Base-by-base conservation (phyloP, 2,888 invertebrate genomes). In the Cataglyphis altisquamis region DNA sequence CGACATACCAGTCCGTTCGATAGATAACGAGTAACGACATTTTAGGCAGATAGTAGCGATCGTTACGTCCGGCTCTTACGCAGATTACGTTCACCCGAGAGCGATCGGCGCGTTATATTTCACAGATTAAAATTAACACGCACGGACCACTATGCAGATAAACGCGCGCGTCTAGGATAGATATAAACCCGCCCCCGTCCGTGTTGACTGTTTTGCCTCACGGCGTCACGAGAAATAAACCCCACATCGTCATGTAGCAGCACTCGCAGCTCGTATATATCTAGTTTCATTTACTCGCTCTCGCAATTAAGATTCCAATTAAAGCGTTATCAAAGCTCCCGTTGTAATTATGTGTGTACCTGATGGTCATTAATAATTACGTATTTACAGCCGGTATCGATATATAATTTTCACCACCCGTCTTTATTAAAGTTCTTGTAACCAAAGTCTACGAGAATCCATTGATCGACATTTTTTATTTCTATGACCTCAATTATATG, bases 271-370 rank as follows among this genome's bases (percentile, higher is more conserved):
- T 64, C 85, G 70, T 77, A 77, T 81, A 63, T 86, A 84, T 77
- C 80, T 77, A 63, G 70, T 82, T 86, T 85, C 88, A 85, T 90
- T 90, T 87, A 72, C 84, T 64, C 84, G 82, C 74, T 82, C 67
- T 66, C 85, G 88, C 90, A 90, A 90, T 90, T 87, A 90, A 82
- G 48, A 82, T 82, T 88, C 89, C 88, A 89, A 90, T 90, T 89
- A 89, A 88, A 87, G 82, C 86, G 84, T 86, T 90, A 88, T 89
- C 88, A 87, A 84, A 84, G 86, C 86, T 87, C 83, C 84, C 87
- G 63, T 86, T 70, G 83, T 85, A 86, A 86, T 85, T 83, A 86
- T 77, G 73, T 82, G 68, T 67, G 52, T 55, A 32, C 74, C 66
- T 74, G 84, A 86, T 72, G 78, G 67, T 41, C 77, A 85, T 89